A percentile compares a stretch with the other conserved stretches of the same genome.
These are phyloP conservation scores for Pampusana beccarii DNA, from an alignment of 2,113 vertebrate genomes.

Conservation along the genomic window DNA sequence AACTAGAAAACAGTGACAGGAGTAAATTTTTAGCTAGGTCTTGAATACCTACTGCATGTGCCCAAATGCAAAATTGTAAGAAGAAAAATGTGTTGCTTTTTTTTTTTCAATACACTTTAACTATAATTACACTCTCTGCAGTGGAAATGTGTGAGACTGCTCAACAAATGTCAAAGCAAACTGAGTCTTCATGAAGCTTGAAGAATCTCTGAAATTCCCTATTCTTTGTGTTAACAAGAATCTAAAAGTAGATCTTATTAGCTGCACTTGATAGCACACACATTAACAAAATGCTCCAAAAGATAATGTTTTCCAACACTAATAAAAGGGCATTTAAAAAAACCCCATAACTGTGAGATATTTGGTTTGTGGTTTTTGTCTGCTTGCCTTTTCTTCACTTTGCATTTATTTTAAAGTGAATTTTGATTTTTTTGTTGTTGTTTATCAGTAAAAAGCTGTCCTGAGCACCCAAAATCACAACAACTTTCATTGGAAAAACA, in stretches of 20 bases:
- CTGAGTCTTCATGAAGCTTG: background rate
- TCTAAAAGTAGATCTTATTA: background rate
- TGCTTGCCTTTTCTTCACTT: background rate
- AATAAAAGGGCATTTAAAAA: background rate
- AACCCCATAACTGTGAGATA: rapidly evolving
- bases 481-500: background rate
- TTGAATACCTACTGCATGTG: background rate
- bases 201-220: slow-evolving; percentile 13
- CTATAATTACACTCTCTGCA: background rate
- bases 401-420: background rate
- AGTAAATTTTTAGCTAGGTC: background rate
- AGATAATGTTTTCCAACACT: background rate
- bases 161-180: slow-evolving; percentile 25
- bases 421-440: background rate
- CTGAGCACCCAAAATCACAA: background rate
- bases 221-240: background rate
- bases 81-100: background rate
- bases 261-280: background rate
- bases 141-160: background rate
- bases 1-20: background rate
- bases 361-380: background rate
- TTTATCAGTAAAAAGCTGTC: background rate
- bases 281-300: background rate
- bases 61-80: background rate
- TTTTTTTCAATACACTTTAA: background rate